These are phyloP conservation scores for Clarias laeviceps DNA, from an alignment of 2,797 vertebrate species.

Conservation along the genomic window DNA sequence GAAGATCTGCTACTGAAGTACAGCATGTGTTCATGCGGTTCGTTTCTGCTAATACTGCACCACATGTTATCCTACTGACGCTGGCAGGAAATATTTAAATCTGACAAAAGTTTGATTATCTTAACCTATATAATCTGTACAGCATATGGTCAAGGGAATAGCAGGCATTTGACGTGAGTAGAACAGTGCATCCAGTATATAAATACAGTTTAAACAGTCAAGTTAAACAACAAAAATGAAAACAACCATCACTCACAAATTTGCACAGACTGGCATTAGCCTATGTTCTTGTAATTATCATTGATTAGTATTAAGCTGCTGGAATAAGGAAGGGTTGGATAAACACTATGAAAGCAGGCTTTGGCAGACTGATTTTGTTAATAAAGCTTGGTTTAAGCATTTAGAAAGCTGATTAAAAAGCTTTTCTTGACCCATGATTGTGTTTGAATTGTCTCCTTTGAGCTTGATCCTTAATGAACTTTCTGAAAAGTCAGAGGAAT, in stretches of 20 bases:
- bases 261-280: neutral
- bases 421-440: neutral
- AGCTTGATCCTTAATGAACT: neutral
- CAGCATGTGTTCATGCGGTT: neutral
- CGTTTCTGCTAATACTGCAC: neutral
- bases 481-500: neutral
- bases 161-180: neutral
- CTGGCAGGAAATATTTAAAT: neutral
- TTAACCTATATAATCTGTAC: too few relatives aligned
- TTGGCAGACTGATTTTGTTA: neutral
- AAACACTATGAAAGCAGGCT: neutral
- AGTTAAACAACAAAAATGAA: neutral
- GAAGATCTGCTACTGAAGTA: neutral
- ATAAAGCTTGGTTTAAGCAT: neutral
- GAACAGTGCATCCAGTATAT: neutral
- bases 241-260: neutral
- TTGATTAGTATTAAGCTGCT: slow-evolving; percentile 3
- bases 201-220: neutral
- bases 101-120: neutral
- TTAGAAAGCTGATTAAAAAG: neutral
- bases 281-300: neutral
- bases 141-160: neutral
- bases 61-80: neutral
- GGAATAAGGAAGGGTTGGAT: neutral
- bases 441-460: neutral